phyloP scores from a whole-genome alignment of 2,797 vertebrate genomes.

The Lemur catta region DNA sequence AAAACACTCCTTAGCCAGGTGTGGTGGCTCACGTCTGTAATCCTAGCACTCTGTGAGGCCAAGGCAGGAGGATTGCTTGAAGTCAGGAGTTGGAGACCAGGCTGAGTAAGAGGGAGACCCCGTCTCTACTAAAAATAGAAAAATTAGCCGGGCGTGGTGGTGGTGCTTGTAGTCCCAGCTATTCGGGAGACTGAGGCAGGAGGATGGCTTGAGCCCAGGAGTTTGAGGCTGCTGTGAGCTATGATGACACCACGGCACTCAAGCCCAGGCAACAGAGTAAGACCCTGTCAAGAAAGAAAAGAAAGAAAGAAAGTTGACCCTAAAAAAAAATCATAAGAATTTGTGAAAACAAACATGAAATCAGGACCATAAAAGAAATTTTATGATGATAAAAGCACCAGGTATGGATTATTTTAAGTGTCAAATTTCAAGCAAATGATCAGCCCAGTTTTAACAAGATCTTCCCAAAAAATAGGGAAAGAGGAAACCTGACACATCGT shows the following conservation, averaged over 20 bases:
- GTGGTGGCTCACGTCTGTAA: too few relatives aligned
- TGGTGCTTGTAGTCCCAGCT: too few relatives aligned
- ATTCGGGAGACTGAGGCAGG: too few relatives aligned
- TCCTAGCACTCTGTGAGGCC: too few relatives aligned
- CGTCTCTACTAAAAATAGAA: too few relatives aligned
- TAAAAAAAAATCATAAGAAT: not conserved
- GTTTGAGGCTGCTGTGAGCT: not conserved
- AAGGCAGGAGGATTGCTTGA: too few relatives aligned
- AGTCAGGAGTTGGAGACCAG: too few relatives aligned
- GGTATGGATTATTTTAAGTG: not conserved
- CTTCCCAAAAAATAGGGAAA: not conserved
- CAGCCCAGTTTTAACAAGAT: not conserved
- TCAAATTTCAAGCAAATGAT: not conserved
- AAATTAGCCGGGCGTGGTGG: too few relatives aligned
- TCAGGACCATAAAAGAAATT: not conserved
- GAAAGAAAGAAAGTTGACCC: not conserved
- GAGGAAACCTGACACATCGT: not conserved
- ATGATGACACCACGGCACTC: not conserved
- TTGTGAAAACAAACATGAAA: not conserved
- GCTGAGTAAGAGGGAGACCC: too few relatives aligned
- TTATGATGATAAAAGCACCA: not conserved
- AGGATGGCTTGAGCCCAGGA: not conserved
- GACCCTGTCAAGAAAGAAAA: not conserved
- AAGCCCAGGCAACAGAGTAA: not conserved
- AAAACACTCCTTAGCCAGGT: not conserved